Evolutionary conservation across 1,140 invertebrate genomes (phyloP).

Genomic region (Acarapis woodi): DNA sequence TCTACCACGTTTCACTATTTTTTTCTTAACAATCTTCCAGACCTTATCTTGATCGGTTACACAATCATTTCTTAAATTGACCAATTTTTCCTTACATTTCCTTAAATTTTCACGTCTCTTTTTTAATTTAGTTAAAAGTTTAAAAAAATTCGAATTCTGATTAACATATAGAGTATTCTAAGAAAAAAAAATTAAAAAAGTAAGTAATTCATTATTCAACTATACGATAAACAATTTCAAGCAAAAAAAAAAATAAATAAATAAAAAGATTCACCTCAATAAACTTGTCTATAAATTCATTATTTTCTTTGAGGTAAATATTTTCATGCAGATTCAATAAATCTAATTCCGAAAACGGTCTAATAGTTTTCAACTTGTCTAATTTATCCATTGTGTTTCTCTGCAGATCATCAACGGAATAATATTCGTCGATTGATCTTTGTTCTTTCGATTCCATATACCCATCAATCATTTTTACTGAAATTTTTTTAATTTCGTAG

Average conservation of each 20-base stretch:
- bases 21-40: conserved; percentile 1
- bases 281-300: conserved; percentile 4
- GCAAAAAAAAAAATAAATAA: neutral
- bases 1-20: neutral
- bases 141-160: conserved; percentile 4
- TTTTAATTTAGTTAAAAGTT: conserved; percentile 4
- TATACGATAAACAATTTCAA: neutral
- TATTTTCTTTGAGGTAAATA: conserved; percentile 2
- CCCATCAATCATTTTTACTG: no score
- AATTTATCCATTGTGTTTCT: neutral
- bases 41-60: neutral
- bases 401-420: no score
- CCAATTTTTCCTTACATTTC: neutral
- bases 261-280: neutral
- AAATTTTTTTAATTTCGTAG: no score
- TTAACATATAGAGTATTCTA: neutral
- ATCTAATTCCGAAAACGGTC: conserved; percentile 8
- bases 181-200: conserved; percentile 1
- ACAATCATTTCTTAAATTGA: neutral
- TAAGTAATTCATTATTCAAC: neutral
- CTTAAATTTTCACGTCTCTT: conserved; percentile 4
- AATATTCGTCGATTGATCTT: no score
- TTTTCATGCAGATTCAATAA: conserved; percentile 7
- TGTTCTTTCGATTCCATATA: no score
- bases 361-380: conserved; percentile 9